These are phyloP conservation scores for Ptilorrhoa leucosticta DNA, from an alignment of 2,113 vertebrate genomes.

Conservation along the genomic window DNA sequence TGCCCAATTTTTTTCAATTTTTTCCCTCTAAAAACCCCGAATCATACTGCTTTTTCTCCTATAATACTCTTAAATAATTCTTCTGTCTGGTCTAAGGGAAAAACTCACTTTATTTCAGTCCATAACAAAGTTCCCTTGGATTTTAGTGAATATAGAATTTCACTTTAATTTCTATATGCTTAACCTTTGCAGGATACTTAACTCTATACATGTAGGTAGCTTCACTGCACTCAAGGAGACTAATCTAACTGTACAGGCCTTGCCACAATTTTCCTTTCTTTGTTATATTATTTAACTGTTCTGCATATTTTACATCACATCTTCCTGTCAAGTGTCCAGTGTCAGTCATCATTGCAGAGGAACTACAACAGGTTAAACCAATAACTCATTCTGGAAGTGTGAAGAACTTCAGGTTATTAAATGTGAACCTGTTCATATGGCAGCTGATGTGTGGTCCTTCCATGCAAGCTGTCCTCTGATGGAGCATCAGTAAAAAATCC, in stretches of 20 bases:
- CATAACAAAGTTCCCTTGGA: not conserved
- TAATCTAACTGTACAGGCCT: not conserved
- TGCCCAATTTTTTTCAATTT: not conserved
- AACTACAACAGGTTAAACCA: not conserved
- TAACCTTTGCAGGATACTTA: not conserved
- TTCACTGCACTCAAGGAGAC: not conserved
- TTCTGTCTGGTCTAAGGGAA: not conserved
- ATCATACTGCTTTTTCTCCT: not conserved
- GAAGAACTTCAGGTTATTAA: not conserved
- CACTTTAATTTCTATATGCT: not conserved
- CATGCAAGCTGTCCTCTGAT: not conserved
- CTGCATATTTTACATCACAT: not conserved
- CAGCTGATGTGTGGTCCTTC: not conserved
- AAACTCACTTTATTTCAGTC: not conserved
- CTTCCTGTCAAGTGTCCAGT: not conserved
- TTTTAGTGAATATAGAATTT: not conserved
- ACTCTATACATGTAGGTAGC: not conserved
- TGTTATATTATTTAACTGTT: not conserved
- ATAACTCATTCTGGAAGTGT: not conserved
- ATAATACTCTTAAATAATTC: not conserved
- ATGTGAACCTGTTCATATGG: not conserved
- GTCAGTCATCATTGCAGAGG: not conserved
- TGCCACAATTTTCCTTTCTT: not conserved
- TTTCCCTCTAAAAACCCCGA: not conserved
- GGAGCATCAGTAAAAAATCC: not conserved